Conservation (phyloP, 2,888 invertebrate genomes). For the Charanyca ferruginea region DNA sequence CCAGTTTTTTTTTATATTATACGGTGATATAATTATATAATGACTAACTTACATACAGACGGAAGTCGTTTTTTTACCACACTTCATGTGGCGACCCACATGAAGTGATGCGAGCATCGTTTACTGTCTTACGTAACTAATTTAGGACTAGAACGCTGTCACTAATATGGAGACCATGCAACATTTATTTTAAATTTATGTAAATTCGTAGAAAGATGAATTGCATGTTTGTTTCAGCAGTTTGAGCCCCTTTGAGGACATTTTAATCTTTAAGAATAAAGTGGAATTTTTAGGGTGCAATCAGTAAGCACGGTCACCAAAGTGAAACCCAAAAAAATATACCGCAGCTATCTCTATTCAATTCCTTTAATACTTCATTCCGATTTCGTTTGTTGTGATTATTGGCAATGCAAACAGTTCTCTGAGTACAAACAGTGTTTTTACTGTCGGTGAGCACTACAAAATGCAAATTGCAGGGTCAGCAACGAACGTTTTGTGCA, state of each 20-base stretch:
- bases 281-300: constrained; percentile 2
- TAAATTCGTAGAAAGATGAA: constrained; percentile 29
- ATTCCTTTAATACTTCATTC: constrained; percentile 41
- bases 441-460: constrained; percentile 59
- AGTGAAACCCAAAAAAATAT: background rate
- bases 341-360: background rate
- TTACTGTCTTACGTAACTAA: constrained; percentile 7
- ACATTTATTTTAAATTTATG: constrained; percentile 29
- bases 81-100: background rate
- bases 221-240: constrained; percentile 8
- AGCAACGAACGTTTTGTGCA: constrained; percentile 56
- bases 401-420: constrained; percentile 57
- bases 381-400: constrained; percentile 47
- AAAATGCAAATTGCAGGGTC: constrained; percentile 68
- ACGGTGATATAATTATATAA: too few species aligned
- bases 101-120: background rate
- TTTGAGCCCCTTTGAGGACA: constrained; percentile 2
- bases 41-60: too few species aligned
- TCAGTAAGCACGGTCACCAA: background rate
- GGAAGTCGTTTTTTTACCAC: too few species aligned
- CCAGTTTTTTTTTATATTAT: too few species aligned
- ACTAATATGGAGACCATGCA: constrained; percentile 27
- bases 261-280: constrained; percentile 9
- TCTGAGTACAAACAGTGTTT: constrained; percentile 66
- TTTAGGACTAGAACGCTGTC: constrained; percentile 18